Conservation (phyloP, 2,113 vertebrate genomes). For the Bos indicus region DNA sequence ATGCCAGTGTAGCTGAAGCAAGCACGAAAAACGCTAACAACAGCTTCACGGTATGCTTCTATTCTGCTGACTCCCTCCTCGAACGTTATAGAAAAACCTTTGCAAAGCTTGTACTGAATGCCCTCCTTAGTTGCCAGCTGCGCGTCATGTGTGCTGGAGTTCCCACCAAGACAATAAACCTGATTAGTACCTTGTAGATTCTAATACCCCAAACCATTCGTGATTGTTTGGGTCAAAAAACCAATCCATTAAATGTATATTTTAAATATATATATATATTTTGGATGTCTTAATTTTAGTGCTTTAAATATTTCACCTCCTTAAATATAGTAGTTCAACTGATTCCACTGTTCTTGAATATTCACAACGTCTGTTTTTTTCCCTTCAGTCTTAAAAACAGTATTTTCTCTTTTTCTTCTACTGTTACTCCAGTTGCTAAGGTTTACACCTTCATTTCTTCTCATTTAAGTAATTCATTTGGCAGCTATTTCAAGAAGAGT, state of each 20-base stretch:
- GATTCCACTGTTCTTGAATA: not conserved
- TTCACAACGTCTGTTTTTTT: not conserved
- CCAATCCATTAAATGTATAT: not conserved
- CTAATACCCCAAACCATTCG: not conserved
- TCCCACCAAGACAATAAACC: not conserved
- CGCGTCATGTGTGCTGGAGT: not conserved
- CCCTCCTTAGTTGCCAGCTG: not conserved
- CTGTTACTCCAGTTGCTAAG: not conserved
- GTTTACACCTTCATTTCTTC: not conserved
- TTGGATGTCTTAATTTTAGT: not conserved
- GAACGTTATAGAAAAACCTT: not conserved
- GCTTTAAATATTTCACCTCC: not conserved
- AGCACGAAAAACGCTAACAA: slow-evolving; percentile 99
- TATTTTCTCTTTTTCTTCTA: not conserved
- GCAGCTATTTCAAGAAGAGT: not conserved
- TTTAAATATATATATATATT: not conserved
- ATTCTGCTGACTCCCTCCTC: not conserved
- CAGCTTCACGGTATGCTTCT: slow-evolving; percentile 95
- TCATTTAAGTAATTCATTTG: not conserved
- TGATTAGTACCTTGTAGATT: not conserved
- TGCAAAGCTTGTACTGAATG: not conserved
- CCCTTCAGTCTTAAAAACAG: not conserved
- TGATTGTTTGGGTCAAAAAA: not conserved
- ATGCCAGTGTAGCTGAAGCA: slow-evolving; percentile 98
- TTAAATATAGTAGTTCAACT: not conserved